Evolutionary conservation across 2,888 invertebrate genomes (phyloP), one percentile per base, ranked within the genome.

Genomic region (Drosophila mettleri): DNA sequence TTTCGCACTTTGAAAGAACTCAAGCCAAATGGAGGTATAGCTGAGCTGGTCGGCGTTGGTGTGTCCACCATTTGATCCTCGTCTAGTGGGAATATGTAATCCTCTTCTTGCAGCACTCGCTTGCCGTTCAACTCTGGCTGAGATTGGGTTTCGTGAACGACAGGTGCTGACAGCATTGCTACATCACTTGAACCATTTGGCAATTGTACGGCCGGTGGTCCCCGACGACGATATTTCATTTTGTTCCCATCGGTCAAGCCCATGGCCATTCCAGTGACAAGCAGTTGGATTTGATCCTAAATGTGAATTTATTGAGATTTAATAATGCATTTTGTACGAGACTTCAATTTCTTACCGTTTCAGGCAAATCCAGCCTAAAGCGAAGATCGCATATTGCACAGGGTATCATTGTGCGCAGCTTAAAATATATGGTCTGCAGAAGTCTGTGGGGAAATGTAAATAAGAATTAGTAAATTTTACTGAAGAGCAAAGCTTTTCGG

Each of bases 291-390:
- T 89, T 95, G 95, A 69, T 94, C 94, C 94, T 94, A 31, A 31
- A 14, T 8, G 34, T 8, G 31, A 12, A 5, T 27, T n/a, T 5
- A 45, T 10, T 0, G 22, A 7, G 8, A 20, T 22, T 48, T 16
- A n/a, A 16, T 14, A 9, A 27, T n/a, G 22, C 8, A 43, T n/a
- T n/a, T 29, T 9, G 2, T 14, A 4, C 5, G 2, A 14, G 9
- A 2, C 10, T 18, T 7, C 1, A 51, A 12, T 39, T 55, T 7
- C 91, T 89, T 92, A 94, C 95, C 63, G 96, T 96, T 92, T 98
- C 98, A 0, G 98, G 97, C 75, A 98, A 93, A 79, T 97, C 97
- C 1, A 98, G 94, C 69, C 96, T 94, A 91, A 98, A 97, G 82
- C 95, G 94, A 31, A 98, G 93, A 90, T 96, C 95, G 73, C 96